Base-by-base conservation (phyloP, 2,797 vertebrate species). In the Melanotaenia maccullochi region DNA sequence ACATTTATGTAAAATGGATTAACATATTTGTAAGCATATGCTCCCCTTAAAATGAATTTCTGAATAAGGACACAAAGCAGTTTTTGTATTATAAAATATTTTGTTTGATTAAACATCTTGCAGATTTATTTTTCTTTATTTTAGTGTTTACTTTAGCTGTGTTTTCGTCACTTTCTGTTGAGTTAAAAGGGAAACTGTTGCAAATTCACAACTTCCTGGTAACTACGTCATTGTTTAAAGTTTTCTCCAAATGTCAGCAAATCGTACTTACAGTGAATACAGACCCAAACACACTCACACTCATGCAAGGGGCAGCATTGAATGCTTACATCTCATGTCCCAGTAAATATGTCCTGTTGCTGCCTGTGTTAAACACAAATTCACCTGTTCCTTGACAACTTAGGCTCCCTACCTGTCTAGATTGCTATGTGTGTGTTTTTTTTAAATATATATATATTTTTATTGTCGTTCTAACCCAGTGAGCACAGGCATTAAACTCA, bases 141-240 rank as follows among this genome's bases (percentile, higher is more conserved):
- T 85, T 24, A 78, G 55, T 56, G 72, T 65, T 72, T 71, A 68
- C 55, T 71, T 57, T 33, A 76, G 12, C 78, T 60, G 60, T 84
- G 58, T 85, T 76, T 79, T 86, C 49, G 70, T 82, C 88, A 68
- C 79, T 91, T 93, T 91, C 52, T 85, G 89, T 93, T 93, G 83
- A 91, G 82, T 93, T 94, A 90, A 95, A 93, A 93, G 92, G 93
- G 93, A 92, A 90, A 92, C 89, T 92, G 89, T 86, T 91, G 90
- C 75, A 90, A 90, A 86, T 90, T 94, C 89, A 83, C 85, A 25
- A 54, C 78, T 71, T 68, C 81, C 59, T 64, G 47, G 79, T 73
- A 66, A 60, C 30, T 47, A 54, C 52, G 56, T 30, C 74, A 79
- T 87, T 75, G n/a, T 71, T 64, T 67, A 35, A 62, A 18, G 0